Conservation (phyloP, 2,797 vertebrate genomes). For the Lacerta agilis region DNA sequence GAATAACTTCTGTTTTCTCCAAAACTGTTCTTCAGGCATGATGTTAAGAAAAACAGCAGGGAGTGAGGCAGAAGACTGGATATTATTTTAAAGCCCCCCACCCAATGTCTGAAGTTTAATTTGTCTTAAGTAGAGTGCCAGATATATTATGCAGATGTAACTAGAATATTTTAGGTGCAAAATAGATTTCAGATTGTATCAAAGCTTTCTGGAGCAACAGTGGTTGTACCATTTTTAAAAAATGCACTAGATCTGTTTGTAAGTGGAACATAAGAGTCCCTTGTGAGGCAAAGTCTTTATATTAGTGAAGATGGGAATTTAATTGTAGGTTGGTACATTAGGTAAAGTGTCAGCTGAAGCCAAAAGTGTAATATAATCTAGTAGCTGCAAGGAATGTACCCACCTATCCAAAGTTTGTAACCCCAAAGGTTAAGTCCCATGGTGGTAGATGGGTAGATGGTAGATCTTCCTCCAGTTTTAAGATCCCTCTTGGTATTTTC, state of each 20-base stretch:
- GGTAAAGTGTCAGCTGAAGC: background rate
- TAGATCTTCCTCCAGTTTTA: background rate
- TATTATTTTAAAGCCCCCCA: background rate
- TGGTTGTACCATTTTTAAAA: too few relatives aligned
- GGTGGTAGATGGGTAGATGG: background rate
- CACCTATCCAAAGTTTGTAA: background rate
- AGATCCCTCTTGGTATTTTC: background rate
- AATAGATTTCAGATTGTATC: background rate
- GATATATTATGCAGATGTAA: background rate
- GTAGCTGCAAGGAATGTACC: background rate
- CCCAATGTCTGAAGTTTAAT: background rate
- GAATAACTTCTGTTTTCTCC: background rate
- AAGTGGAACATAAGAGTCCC: background rate
- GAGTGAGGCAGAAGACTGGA: background rate
- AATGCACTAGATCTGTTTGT: background rate
- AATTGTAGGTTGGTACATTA: background rate
- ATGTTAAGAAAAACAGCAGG: background rate
- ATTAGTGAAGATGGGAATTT: background rate
- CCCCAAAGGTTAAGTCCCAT: background rate
- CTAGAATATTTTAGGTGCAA: background rate
- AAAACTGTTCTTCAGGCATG: background rate
- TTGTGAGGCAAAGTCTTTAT: background rate
- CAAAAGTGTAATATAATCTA: background rate
- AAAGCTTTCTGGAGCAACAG: background rate
- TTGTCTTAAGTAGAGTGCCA: too few relatives aligned